A percentile compares a stretch with the other conserved stretches of the same genome.
Evolutionary conservation across 2,797 vertebrate genomes (phyloP).

Genomic region (Chloroceryle inda): DNA sequence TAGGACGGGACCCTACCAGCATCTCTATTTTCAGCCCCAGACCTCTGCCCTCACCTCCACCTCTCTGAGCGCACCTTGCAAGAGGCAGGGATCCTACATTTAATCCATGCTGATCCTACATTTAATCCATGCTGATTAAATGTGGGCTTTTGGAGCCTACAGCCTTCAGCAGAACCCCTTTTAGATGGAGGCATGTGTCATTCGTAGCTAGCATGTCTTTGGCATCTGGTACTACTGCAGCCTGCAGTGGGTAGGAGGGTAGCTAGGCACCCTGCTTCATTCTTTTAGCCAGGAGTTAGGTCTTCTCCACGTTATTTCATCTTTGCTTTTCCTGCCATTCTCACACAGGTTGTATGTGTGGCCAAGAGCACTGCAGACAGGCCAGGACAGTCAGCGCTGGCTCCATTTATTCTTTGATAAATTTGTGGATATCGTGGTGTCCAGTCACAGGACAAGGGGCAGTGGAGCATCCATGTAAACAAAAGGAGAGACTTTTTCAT

Average conservation of each 20-base stretch:
- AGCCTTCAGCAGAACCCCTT: background rate
- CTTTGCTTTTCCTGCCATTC: background rate
- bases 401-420: background rate
- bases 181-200: background rate
- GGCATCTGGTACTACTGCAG: background rate
- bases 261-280: background rate
- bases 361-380: background rate
- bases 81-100: background rate
- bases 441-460: too few species aligned
- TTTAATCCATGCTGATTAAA: background rate
- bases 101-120: too few species aligned
- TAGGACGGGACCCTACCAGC: background rate
- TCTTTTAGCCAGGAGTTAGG: background rate
- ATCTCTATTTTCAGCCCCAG: background rate
- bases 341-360: background rate
- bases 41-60: background rate
- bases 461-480: too few species aligned
- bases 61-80: background rate
- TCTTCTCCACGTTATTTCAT: background rate
- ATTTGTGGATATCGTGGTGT: background rate
- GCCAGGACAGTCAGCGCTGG: background rate
- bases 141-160: background rate
- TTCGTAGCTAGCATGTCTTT: background rate
- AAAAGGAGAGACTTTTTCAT: too few species aligned
- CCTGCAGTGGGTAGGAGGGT: background rate